Conservation (phyloP, 1,140 invertebrate genomes). For the Drosophila arizonae region DNA sequence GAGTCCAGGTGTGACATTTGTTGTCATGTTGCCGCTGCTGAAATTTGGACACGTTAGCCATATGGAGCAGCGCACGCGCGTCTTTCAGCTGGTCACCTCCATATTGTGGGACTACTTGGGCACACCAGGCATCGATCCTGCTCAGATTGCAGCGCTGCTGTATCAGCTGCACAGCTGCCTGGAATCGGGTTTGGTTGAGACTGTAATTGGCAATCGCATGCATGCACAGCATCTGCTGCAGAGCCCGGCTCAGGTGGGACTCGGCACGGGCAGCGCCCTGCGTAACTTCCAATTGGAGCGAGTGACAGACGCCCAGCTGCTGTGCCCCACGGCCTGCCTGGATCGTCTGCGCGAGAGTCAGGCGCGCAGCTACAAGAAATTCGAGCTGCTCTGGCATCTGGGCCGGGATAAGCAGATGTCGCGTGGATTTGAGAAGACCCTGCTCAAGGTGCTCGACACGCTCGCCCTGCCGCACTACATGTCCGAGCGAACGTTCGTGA, state of each 20-base stretch:
- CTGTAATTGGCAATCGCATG: conserved; percentile 77
- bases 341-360: conserved; percentile 81
- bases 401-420: conserved; percentile 86
- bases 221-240: conserved; percentile 71
- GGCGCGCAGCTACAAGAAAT: conserved; percentile 89
- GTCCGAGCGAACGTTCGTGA: conserved; percentile 79
- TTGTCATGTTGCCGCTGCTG: conserved; percentile 87
- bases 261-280: conserved; percentile 38
- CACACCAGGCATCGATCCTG: conserved; percentile 56
- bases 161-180: conserved; percentile 81
- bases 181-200: conserved; percentile 79
- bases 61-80: conserved; percentile 86
- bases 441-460: conserved; percentile 78
- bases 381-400: conserved; percentile 91
- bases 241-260: conserved; percentile 27
- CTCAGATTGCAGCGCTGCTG: conserved; percentile 68
- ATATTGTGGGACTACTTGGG: conserved; percentile 80
- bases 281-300: conserved; percentile 62
- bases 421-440: conserved; percentile 82
- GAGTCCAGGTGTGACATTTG: conserved; percentile 85
- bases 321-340: conserved; percentile 59
- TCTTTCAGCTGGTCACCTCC: conserved; percentile 86
- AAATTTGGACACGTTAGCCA: conserved; percentile 86
- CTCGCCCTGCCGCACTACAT: conserved; percentile 73
- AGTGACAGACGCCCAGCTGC: conserved; percentile 68